phyloP scores from a whole-genome alignment of 2,888 invertebrate genomes.

The Acleris literana region DNA sequence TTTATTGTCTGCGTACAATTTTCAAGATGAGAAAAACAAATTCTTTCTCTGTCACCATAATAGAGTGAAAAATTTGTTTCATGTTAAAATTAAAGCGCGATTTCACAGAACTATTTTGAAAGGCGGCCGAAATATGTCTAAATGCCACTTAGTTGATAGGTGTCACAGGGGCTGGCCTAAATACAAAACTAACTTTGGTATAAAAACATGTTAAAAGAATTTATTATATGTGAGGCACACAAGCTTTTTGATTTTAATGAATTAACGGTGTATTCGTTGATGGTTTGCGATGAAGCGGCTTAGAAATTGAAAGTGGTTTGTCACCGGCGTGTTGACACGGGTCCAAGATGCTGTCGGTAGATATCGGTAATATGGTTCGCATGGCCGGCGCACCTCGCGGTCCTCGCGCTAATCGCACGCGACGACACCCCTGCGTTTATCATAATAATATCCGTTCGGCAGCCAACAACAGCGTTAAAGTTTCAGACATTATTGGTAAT shows the following conservation, averaged over 20 bases:
- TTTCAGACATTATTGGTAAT: constrained; percentile 63
- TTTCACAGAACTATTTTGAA: constrained; percentile 55
- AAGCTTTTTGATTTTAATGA: constrained; percentile 21
- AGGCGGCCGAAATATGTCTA: constrained; percentile 65
- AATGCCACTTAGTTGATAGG: constrained; percentile 57
- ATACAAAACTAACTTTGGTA: constrained; percentile 42
- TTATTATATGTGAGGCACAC: constrained; percentile 15
- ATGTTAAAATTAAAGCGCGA: constrained; percentile 30
- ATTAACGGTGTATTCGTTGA: constrained; percentile 16
- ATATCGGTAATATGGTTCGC: constrained; percentile 74
- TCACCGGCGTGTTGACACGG: constrained; percentile 69
- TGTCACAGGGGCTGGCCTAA: constrained; percentile 54
- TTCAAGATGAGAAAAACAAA: constrained; percentile 18
- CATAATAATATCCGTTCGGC: constrained; percentile 49
- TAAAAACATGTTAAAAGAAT: constrained; percentile 32
- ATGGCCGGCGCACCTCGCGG: constrained; percentile 52
- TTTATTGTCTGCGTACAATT: constrained; percentile 16
- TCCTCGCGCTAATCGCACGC: constrained; percentile 56
- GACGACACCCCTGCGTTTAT: constrained; percentile 65
- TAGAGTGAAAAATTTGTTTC: constrained; percentile 31
- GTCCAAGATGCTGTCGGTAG: constrained; percentile 79
- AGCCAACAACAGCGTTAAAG: constrained; percentile 50
- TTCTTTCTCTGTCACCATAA: constrained; percentile 23
- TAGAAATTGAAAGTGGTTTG: constrained; percentile 70
- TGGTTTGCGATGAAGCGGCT: constrained; percentile 13